Percentiles rank a stretch among this genome's conserved stretches.
These are phyloP conservation scores for Xanthorhoe spadicearia DNA, from an alignment of 2,888 invertebrate genomes.

Conservation along the genomic window DNA sequence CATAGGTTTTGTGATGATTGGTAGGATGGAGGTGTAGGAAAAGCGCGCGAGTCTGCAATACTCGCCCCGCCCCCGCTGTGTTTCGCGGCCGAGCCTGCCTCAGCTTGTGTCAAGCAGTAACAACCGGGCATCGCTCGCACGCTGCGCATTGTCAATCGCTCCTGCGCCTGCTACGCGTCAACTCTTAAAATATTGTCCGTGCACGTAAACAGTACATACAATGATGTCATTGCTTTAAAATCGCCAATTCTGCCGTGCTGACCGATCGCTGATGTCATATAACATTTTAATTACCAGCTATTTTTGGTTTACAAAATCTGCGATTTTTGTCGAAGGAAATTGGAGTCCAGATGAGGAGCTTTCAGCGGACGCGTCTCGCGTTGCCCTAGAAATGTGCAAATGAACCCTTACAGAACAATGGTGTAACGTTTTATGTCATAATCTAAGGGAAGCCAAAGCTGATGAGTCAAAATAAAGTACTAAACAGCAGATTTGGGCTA, in stretches of 20 bases:
- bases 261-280: conserved; percentile 31
- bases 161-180: conserved; percentile 18
- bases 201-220: conserved; percentile 28
- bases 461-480: neutral
- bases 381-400: neutral
- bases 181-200: conserved; percentile 35
- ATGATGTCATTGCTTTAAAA: conserved; percentile 43
- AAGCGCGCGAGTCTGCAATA: neutral
- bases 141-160: conserved; percentile 26
- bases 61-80: conserved; percentile 12
- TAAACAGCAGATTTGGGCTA: neutral
- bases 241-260: conserved; percentile 33
- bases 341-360: neutral
- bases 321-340: conserved; percentile 1
- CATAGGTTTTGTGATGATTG: neutral
- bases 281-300: conserved; percentile 22
- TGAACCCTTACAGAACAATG: conserved; percentile 4
- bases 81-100: conserved; percentile 2
- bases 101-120: conserved; percentile 21
- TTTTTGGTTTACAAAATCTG: conserved; percentile 16
- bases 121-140: conserved; percentile 17
- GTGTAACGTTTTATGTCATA: neutral
- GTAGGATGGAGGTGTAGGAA: neutral
- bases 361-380: neutral
- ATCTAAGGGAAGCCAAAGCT: neutral